Percentiles rank a stretch among this genome's conserved stretches.
These are phyloP conservation scores for Pseudomyrmex sp. DNA, from an alignment of 1,140 invertebrate genomes.

Conservation along the genomic window DNA sequence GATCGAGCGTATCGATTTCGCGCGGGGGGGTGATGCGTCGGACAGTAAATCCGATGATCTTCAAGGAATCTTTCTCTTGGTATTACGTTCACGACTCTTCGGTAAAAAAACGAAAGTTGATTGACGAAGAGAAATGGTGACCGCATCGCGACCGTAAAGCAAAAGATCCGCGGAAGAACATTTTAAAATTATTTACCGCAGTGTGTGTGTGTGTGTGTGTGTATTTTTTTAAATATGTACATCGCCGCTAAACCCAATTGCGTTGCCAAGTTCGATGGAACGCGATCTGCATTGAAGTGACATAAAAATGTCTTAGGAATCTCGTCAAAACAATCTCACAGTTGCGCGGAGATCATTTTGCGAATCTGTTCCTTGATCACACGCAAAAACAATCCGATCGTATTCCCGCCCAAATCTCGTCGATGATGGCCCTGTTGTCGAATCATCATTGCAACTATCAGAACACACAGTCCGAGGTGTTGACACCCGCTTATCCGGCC, in stretches of 20 bases:
- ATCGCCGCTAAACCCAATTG: background rate
- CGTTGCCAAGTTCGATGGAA: background rate
- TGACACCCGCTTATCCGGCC: constrained; percentile 73
- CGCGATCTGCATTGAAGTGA: constrained; percentile 8
- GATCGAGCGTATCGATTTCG: constrained; percentile 12
- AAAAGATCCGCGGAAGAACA: background rate
- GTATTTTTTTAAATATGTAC: background rate
- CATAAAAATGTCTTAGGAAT: background rate
- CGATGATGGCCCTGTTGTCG: constrained; percentile 80
- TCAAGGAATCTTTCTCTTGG: background rate
- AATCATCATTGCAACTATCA: constrained; percentile 79
- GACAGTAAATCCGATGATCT: constrained; percentile 1
- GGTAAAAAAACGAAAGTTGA: background rate
- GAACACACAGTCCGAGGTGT: constrained; percentile 74
- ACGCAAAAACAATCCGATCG: background rate
- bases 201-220: constrained; percentile 1
- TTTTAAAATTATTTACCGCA: background rate
- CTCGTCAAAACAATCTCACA: background rate
- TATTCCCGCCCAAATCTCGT: background rate
- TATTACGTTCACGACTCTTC: background rate
- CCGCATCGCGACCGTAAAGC: background rate
- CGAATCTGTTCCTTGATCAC: background rate
- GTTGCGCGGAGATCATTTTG: background rate
- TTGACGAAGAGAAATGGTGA: background rate
- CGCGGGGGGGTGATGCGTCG: constrained; percentile 23